Base-by-base conservation (phyloP, 2,888 invertebrate genomes). In the Leptinotarsa rubiginosa region DNA sequence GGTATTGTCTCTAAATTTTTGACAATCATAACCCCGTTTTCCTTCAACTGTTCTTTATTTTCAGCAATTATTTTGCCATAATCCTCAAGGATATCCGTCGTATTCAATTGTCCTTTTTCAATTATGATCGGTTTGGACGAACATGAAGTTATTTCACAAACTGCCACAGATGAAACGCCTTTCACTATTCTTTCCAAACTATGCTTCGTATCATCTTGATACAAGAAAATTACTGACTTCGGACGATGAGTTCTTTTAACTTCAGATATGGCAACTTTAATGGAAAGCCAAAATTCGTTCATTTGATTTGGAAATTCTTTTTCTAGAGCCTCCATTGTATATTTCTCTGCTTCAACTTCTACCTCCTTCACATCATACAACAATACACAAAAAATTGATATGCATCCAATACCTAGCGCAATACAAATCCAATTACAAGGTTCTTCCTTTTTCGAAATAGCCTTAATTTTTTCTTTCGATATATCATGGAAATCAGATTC, bases 191-290 rank as follows among this genome's bases (percentile, higher is more conserved):
- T 85, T 47, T 83, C 73, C 64, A 82, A 16, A 18, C 78, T 83
- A 50, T 73, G 47, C 72, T 78, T 83, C 56, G 84, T 79, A 67
- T 86, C 73, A 59, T 83, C 74, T 74, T 82, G 83, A 62, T 88
- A 88, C 70, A 89, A 80, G 15, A 89, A 81, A 70, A 89, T 76
- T 76, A 89, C 85, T n/a, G 88, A 84, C 41, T 86, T 84, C 13
- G 88, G 88, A 76, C 82, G 85, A 31, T 84, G 76, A 2, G 84
- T 83, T 13, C 78, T 68, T 13, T 79, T 75, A 12, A 87, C 78
- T 59, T 87, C 86, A 7, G 81, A 74, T 72, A 89, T 82, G 18
- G 85, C 86, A 56, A 83, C 81, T 68, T 81, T 77, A 70, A 89
- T 82, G 52, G 84, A 81, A 41, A 78, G 69, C 88, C 88, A 89